These are phyloP conservation scores for Melieria crassipennis DNA, from an alignment of 2,888 invertebrate species.

Conservation along the genomic window DNA sequence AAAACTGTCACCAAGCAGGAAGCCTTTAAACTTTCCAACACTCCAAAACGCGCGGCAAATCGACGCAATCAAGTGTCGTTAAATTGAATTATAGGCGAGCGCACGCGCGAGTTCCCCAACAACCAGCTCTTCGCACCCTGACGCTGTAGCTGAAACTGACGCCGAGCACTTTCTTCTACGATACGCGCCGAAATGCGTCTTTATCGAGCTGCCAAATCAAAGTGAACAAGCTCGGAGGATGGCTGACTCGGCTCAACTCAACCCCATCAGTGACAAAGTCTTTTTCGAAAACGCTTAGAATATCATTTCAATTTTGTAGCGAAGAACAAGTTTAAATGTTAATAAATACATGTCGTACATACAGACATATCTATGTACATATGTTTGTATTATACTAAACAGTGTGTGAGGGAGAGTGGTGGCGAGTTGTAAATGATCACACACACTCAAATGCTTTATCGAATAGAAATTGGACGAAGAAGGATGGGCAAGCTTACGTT, in stretches of 20 bases:
- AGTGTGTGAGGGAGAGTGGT: no score
- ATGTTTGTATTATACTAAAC: not conserved
- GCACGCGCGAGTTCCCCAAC: not conserved
- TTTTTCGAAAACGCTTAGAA: constrained; percentile 7
- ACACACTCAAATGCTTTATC: no score
- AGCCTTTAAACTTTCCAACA: not conserved
- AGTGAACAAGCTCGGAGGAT: constrained; percentile 13
- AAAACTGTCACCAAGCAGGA: not conserved
- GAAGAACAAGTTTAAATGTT: constrained; percentile 21
- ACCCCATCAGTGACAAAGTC: not conserved
- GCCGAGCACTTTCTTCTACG: not conserved
- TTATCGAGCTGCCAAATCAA: constrained; percentile 27
- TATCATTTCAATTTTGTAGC: constrained; percentile 15
- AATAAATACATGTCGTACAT: not conserved
- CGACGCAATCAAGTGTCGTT: no score
- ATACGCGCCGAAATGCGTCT: constrained; percentile 27
- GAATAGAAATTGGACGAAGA: no score
- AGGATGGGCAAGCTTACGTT: no score
- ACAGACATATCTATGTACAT: not conserved
- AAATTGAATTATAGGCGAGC: no score
- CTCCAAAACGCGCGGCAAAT: not conserved
- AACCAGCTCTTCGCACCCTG: not conserved
- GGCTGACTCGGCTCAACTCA: no score
- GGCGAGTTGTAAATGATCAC: no score
- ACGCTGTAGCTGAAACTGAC: not conserved